Evolutionary conservation across 2,113 vertebrate genomes (phyloP), one percentile per base, ranked within the genome.

Genomic region (Theristicus caerulescens): DNA sequence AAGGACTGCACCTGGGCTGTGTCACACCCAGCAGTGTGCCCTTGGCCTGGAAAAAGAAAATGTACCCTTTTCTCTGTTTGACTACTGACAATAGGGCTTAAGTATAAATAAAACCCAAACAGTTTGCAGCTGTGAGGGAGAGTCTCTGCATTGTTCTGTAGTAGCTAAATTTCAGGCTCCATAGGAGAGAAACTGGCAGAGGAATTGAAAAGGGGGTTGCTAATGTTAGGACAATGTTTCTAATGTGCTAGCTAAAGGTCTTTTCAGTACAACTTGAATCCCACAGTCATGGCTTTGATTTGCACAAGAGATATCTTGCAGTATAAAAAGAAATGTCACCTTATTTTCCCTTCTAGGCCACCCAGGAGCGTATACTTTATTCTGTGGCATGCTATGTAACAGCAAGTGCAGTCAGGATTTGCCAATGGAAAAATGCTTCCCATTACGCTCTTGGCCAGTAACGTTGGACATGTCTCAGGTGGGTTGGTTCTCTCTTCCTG

Each of bases 391-490:
- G 27, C 19, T 88, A 14, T 7, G 6, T 25, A 61, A 57, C 55
- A 59, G 4, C 32, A 73, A 76, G 72, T 20, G 12, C 31, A 90
- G 44, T 67, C 13, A 34, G 8, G n/a, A 32, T 58, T n/a, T 82
- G 17, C 24, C n/a, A 49, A 3, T 31, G 36, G 77, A 65, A 89
- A 80, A 84, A 64, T 67, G 13, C 40, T 72, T 76, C 38, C 22
- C 19, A 46, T 71, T 18, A 46, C 2, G 13, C 44, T 40, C 73
- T 74, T 72, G 42, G 3, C 16, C 16, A 46, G 13, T 42, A 29
- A n/a, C 0, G 0, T 2, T 40, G 10, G 17, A 49, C 69, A 19
- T 24, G 22, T 78, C 74, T 88, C 21, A 55, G 22, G 11, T 22
- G 7, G 7, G 26, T 64, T 21, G 51, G 6, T 57, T 86, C 29